A percentile compares a stretch with the other conserved stretches of the same genome.
phyloP scores from a whole-genome alignment of 2,797 vertebrate species.

The Dryobates pubescens region DNA sequence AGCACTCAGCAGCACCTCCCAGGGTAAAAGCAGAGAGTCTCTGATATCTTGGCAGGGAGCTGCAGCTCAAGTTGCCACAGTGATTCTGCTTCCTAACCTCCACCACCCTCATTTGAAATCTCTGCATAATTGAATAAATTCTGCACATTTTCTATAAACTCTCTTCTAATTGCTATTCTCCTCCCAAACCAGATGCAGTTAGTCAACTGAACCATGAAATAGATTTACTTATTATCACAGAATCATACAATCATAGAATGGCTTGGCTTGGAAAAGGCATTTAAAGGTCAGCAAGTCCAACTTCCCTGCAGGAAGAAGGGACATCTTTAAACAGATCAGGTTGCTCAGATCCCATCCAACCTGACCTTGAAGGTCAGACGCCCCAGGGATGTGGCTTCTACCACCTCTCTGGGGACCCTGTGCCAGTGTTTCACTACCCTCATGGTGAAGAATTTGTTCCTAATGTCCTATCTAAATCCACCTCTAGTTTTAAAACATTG shows the following conservation, averaged over 20 bases:
- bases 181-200: not conserved
- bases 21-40: not conserved
- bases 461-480: not conserved
- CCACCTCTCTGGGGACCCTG: not conserved
- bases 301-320: not conserved
- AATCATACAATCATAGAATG: not conserved
- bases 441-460: not conserved
- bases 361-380: not conserved
- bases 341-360: not conserved
- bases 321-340: not conserved
- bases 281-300: not conserved
- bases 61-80: not conserved
- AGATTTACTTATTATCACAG: not conserved
- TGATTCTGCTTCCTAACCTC: not conserved
- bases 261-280: not conserved
- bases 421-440: not conserved
- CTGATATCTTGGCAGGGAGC: not conserved
- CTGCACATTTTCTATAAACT: not conserved
- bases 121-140: not conserved
- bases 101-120: not conserved
- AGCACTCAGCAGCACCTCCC: not conserved
- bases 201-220: not conserved
- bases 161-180: not conserved
- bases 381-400: not conserved
- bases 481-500: not conserved